Base-by-base conservation (phyloP, 2,888 invertebrate species). In the Abrostola triplasia region DNA sequence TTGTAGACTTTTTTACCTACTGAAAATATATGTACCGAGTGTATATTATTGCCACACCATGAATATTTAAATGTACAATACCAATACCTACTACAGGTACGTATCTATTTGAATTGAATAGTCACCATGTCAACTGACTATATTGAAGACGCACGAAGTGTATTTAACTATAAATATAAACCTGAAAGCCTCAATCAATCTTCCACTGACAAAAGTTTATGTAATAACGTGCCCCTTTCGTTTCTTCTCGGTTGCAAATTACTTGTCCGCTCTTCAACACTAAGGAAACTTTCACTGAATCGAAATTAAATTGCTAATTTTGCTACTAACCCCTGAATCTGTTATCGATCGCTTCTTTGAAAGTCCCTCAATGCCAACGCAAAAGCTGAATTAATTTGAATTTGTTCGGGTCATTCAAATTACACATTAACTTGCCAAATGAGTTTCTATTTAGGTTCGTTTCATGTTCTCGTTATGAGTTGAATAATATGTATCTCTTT, bases 281-380 rank as follows among this genome's bases (percentile, higher is more conserved):
- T 87, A 87, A 84, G 81, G 87, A 84, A 89, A 90, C 88, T 89
- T 90, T 85, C 80, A 74, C 79, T 80, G 85, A 83, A 89, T 89
- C 86, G 86, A 88, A 90, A 90, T 89, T 90, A 88, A 90, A 89
- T 90, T 89, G 89, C 90, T 89, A 90, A 90, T 90, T 90, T 89
- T 74, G 85, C 84, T 86, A 84, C 88, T 89, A 86, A 86, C 84
- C 84, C 84, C 83, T 83, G 84, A 85, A 88, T 84, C 84, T 85
- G 86, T 81, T 88, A 88, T 88, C 84, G 88, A 87, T 84, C 82
- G 79, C 77, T 83, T 81, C 84, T 83, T 84, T 84, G 74, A 82
- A 82, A 82, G 76, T 76, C 77, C 74, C 76, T 79, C 81, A 80
- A 81, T 81, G 73, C 75, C 73, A 77, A 71, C 60, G 59, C 73